Percentiles rank a stretch among this genome's conserved stretches.
phyloP scores from a whole-genome alignment of 2,797 vertebrate genomes.

The Squalus acanthias region DNA sequence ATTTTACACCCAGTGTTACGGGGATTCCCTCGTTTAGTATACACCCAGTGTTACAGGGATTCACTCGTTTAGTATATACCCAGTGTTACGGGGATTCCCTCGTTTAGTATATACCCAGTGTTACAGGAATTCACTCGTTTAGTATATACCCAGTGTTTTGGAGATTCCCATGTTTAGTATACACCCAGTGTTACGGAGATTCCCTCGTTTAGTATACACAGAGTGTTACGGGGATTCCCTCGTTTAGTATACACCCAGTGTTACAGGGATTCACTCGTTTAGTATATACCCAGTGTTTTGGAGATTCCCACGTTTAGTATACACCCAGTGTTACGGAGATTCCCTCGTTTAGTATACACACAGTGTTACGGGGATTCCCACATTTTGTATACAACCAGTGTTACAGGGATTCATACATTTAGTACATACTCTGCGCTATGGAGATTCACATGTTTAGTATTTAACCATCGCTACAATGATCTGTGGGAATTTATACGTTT shows the following conservation, averaged over 20 bases:
- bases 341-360: background rate
- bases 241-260: background rate
- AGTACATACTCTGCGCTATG: background rate
- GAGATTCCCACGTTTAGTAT: background rate
- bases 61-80: background rate
- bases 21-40: background rate
- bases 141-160: no score
- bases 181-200: background rate
- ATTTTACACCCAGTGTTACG: background rate
- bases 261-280: background rate
- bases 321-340: background rate
- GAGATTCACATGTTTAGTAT: background rate
- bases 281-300: no score
- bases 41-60: background rate
- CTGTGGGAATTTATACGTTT: background rate
- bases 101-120: background rate
- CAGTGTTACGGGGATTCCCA: no score
- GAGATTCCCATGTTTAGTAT: background rate
- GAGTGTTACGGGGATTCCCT: background rate
- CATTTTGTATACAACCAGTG: background rate
- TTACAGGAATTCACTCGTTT: background rate
- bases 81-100: no score
- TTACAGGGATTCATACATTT: background rate
- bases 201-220: background rate
- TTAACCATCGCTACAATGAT: background rate